phyloP scores from a whole-genome alignment of 2,113 vertebrate species.

The Colinus virginianus region DNA sequence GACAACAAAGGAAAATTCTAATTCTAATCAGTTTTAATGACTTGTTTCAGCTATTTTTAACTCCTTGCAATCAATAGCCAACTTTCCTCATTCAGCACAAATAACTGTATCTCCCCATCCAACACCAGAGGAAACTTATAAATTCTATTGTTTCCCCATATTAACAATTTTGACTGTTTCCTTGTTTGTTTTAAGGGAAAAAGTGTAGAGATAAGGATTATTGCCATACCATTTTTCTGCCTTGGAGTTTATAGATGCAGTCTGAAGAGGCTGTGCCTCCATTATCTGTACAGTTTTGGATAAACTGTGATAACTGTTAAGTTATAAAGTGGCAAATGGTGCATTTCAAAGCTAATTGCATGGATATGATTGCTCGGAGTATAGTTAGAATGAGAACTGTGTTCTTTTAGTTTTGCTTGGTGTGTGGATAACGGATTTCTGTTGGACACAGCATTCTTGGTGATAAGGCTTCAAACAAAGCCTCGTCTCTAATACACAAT shows the following conservation, averaged over 20 bases:
- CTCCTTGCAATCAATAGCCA: slow-evolving; percentile 7
- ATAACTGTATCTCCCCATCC: background rate
- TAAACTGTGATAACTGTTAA: background rate
- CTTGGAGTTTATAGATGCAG: background rate
- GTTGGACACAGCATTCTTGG: background rate
- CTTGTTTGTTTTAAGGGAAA: background rate
- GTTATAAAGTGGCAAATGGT: background rate
- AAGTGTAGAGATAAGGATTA: background rate
- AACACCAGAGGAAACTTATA: background rate
- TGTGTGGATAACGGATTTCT: background rate
- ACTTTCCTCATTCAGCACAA: background rate
- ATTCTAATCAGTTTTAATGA: background rate
- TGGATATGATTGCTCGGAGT: background rate
- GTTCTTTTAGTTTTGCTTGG: background rate
- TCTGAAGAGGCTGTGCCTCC: background rate
- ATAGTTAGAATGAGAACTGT: background rate
- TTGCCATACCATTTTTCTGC: background rate
- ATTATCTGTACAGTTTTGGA: background rate
- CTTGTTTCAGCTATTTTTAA: slow-evolving; percentile 45
- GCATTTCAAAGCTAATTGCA: background rate
- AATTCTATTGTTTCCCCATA: background rate
- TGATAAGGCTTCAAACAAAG: background rate
- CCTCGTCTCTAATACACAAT: background rate
- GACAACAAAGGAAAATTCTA: slow-evolving; percentile 31
- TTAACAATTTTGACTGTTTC: background rate